Evolutionary conservation across 1,140 invertebrate species (phyloP), one percentile per base, ranked within the genome.

Genomic region (Fopius arisanus): DNA sequence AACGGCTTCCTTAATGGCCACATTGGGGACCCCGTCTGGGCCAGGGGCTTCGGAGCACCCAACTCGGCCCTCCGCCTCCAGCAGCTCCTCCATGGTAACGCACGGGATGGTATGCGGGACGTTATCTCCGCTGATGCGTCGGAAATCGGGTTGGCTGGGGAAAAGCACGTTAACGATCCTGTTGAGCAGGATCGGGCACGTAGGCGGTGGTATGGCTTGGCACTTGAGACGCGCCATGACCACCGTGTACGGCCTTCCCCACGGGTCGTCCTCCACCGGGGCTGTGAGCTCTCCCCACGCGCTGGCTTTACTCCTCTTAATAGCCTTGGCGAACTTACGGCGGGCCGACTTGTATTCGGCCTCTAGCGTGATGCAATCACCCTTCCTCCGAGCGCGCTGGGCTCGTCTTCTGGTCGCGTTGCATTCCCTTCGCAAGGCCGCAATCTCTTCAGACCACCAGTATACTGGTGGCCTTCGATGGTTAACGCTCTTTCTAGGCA

Each of bases 371-470:
- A 29, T 33, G 31, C 26, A 65, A 12, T 28, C 40, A 3, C 43
- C 28, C 62, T 28, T 70, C 26, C 59, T n/a, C 16, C 68, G 7
- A 16, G 12, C 63, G 54, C 73, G 41, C 37, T 59, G 40, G 0
- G 63, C 4, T 19, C 23, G 54, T 14, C 75, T 74, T 23, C 75
- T 54, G 6, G 62, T 29, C 23, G 12, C 26, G 16, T 72, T 21
- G 63, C 73, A 77, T 12, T 73, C 40, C 51, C 41, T 37, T 4
- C 79, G 67, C 4, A 72, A 51, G 3, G 33, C 1, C 3, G 59
- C 63, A 37, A 80, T 75, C 3, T 72, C 41, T n/a, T 65, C 19
- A 37, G 66, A 78, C 76, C 79, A 80, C 77, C 79, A 80, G 43
- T 79, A 73, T n/a, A 67, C 37, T 19, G 75, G 33, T 9, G 62